Conservation (phyloP, 2,113 vertebrate species). For the Oostethus manadensis region DNA sequence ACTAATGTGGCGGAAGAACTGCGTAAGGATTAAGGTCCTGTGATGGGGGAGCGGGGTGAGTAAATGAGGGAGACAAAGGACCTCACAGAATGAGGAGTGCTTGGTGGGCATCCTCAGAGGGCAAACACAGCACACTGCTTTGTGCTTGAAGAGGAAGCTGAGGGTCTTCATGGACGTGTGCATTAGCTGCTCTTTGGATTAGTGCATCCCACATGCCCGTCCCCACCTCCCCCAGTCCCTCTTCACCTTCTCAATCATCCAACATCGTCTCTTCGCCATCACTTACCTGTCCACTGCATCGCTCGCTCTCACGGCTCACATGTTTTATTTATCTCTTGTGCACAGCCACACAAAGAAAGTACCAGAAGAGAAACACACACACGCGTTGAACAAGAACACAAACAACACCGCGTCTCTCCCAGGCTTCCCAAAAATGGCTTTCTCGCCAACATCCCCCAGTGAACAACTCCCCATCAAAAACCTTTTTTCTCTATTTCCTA, state of each 20-base stretch:
- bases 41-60: too few relatives aligned
- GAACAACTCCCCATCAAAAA: slow-evolving; percentile 41
- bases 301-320: background rate
- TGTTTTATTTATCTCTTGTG: background rate
- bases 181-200: slow-evolving; percentile 48
- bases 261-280: slow-evolving; percentile 29
- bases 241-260: too few relatives aligned
- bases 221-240: too few relatives aligned
- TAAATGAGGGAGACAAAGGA: slow-evolving; percentile 21
- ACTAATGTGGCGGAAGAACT: too few relatives aligned
- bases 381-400: slow-evolving; percentile 12
- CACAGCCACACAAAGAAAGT: slow-evolving; percentile 17
- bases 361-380: slow-evolving; percentile 39
- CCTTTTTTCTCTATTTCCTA: slow-evolving; percentile 9
- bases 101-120: slow-evolving; percentile 58
- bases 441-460: slow-evolving; percentile 43
- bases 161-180: slow-evolving; percentile 54
- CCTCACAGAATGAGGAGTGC: slow-evolving; percentile 57
- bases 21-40: too few relatives aligned
- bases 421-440: slow-evolving; percentile 42
- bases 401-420: slow-evolving; percentile 28
- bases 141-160: slow-evolving; percentile 42
- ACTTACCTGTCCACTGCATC: slow-evolving; percentile 29
- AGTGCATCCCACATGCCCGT: too few relatives aligned
- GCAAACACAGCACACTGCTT: slow-evolving; percentile 10